Base-by-base conservation (phyloP, 2,113 vertebrate genomes). In the Oophaga pumilio region DNA sequence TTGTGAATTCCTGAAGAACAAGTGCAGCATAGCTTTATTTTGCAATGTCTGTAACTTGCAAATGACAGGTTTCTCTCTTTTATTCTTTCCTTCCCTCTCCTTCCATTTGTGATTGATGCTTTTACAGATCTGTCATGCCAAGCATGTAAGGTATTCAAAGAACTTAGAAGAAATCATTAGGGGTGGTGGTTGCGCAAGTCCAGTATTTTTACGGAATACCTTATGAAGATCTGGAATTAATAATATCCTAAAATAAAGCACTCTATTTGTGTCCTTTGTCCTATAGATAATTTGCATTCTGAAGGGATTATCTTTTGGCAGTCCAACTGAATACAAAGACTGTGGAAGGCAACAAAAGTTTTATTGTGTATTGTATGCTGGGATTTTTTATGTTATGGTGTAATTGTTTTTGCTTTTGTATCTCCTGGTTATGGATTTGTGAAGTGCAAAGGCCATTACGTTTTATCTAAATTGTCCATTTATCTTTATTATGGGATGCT, bases 91-190 rank as follows among this genome's bases (percentile, higher is more conserved):
- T 77, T 56, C 9, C 20, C n/a, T 18, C n/a, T 6, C 52, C 11
- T 22, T 18, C 53, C 14, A 7, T 18, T 6, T 33, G 24, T 80
- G 24, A 10, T 57, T 26, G 49, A 52, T 26, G 14, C 22, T 18
- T 82, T 24, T 68, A 50, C 60, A 68, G 49, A 82, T 76, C 26
- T 20, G 57, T 76, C 66, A 69, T 62, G 71, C 49, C 60, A 86
- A 69, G 76, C 76, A 86, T 79, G 85, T 22, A 69, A 79, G 76
- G 17, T 79, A 86, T 86, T 79, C 43, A 33, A 79, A 66, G 49
- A 64, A 56, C 49, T 86, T 64, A 18, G 49, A 33, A 85, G 74
- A 79, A 78, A 43, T 78, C 73, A 77, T 66, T 53, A 20, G 9
- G 53, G 69, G 84, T 1, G 14, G 85, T 24, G 33, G 5, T 85